Percentiles rank a stretch among this genome's conserved stretches.
phyloP scores from a whole-genome alignment of 2,113 vertebrate species.

The Alosa alosa region DNA sequence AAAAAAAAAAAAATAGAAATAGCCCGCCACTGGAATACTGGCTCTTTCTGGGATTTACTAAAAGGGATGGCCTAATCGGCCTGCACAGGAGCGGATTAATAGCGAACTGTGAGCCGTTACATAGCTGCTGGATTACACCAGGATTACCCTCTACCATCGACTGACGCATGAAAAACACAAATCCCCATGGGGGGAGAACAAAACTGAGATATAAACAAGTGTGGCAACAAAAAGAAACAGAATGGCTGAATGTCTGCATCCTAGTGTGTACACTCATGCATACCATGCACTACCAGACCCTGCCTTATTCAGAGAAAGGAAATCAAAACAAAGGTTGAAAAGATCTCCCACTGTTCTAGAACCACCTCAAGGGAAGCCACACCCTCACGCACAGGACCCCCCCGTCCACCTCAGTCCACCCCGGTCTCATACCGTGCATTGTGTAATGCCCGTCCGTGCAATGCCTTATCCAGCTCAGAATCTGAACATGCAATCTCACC shows the following conservation, averaged over 20 bases:
- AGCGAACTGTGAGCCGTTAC: constrained; percentile 54
- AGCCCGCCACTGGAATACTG: constrained; percentile 58
- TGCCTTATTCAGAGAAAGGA: constrained; percentile 63
- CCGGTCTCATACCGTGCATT: constrained; percentile 29
- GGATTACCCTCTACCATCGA: constrained; percentile 39
- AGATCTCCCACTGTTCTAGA: constrained; percentile 38
- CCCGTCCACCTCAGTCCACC: not conserved
- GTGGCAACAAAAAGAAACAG: not conserved
- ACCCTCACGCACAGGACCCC: constrained; percentile 25
- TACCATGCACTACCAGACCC: constrained; percentile 58
- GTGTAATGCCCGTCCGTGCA: constrained; percentile 43
- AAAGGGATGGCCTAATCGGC: constrained; percentile 62
- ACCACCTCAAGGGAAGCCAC: constrained; percentile 40
- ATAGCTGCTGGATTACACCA: constrained; percentile 61
- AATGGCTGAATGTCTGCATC: constrained; percentile 55
- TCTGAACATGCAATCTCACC: constrained; percentile 38
- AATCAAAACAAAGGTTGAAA: constrained; percentile 38
- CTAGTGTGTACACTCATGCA: constrained; percentile 64
- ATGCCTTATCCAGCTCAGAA: constrained; percentile 65
- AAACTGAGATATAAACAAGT: constrained; percentile 55
- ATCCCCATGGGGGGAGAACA: constrained; percentile 43
- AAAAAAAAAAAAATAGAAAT: constrained; percentile 44
- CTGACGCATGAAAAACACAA: constrained; percentile 55
- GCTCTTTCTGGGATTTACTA: constrained; percentile 60
- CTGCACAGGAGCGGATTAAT: constrained; percentile 60